phyloP scores from a whole-genome alignment of 2,113 vertebrate species.

The Pollimyrus isidori region DNA sequence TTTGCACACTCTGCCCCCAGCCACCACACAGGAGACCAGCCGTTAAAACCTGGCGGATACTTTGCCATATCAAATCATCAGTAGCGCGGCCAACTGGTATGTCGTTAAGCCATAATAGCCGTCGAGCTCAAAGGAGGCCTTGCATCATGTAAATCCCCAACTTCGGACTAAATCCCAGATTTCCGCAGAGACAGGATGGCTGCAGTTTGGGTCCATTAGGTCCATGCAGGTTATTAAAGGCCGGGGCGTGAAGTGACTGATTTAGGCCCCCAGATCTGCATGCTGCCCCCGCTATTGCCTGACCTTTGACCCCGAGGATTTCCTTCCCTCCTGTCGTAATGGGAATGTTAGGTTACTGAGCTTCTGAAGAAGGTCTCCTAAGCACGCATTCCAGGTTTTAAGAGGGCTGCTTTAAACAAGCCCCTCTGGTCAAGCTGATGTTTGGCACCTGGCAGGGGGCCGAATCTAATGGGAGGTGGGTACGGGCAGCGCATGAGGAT shows the following conservation, averaged over 20 bases:
- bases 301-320: slow-evolving; percentile 23
- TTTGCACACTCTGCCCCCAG: not conserved
- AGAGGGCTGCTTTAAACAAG: not conserved
- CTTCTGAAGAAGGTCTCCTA: not conserved
- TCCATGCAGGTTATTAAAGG: slow-evolving; percentile 4
- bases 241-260: not conserved
- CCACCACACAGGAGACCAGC: not conserved
- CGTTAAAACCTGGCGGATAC: not conserved
- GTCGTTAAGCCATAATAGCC: slow-evolving; percentile 3
- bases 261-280: not conserved
- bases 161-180: not conserved
- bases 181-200: slow-evolving; percentile 2
- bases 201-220: not conserved
- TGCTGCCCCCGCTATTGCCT: slow-evolving; percentile 16
- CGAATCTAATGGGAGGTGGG: not conserved
- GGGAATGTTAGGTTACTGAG: slow-evolving; percentile 13
- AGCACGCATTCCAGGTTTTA: slow-evolving; percentile 15
- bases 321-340: slow-evolving; percentile 2
- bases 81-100: not conserved
- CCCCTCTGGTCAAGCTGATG: not conserved
- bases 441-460: not conserved
- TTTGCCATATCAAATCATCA: not conserved
- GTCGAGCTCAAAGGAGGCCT: not conserved
- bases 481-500: not conserved
- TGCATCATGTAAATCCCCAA: not conserved